Conservation (phyloP, 2,797 vertebrate genomes). For the Sternotherus odoratus region DNA sequence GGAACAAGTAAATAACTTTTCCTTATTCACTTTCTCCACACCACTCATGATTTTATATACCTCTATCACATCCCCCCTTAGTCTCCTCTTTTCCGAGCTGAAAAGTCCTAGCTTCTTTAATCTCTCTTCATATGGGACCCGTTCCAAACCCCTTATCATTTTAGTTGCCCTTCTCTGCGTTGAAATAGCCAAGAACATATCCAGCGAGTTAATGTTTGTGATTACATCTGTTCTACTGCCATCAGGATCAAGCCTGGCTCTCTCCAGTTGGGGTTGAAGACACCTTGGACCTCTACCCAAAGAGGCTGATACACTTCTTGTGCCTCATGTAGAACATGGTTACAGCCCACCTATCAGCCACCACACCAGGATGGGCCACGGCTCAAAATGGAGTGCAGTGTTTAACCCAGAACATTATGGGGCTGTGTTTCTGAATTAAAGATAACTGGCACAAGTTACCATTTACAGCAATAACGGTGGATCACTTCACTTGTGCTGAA, state of each 20-base stretch:
- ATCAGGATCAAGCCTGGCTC: neutral
- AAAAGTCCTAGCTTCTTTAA: too few species aligned
- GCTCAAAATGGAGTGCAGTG: neutral
- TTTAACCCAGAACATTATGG: neutral
- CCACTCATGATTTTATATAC: too few species aligned
- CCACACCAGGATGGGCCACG: neutral
- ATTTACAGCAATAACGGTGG: too few species aligned
- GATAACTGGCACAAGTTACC: neutral
- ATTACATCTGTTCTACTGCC: neutral
- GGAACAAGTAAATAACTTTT: too few species aligned
- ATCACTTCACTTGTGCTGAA: neutral
- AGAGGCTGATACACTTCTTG: neutral
- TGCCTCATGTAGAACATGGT: neutral
- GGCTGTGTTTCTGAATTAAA: neutral
- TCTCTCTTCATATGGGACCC: too few species aligned
- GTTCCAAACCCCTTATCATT: too few species aligned
- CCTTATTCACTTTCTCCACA: too few species aligned
- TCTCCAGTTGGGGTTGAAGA: neutral
- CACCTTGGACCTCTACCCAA: neutral
- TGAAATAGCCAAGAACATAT: neutral
- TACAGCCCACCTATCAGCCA: neutral
- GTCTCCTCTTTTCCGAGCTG: too few species aligned
- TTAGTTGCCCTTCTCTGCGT: too few species aligned
- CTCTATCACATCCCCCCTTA: too few species aligned
- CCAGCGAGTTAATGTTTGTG: too few species aligned